Base-by-base conservation (phyloP, 2,888 invertebrate species). In the Oscheius sp. region DNA sequence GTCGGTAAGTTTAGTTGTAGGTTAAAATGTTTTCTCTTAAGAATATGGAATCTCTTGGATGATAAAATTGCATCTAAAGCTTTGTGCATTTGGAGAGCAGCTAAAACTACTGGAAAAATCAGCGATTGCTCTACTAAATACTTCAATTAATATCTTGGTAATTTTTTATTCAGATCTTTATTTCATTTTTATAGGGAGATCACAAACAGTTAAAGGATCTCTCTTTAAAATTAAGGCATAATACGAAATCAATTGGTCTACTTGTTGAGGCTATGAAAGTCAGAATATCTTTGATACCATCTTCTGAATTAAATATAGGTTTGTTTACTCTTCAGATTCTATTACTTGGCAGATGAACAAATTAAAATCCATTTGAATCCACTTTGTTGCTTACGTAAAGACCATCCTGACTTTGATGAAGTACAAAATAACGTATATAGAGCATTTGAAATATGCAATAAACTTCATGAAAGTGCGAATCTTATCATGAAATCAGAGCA, bases 1-100 rank as follows among this genome's bases (percentile, higher is more conserved):
- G 70, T 79, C 23, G 77, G 77, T 71, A 23, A n/a, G 31, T 46
- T 58, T 46, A n/a, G 33, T 27, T n/a, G 20, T 23, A 25, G 42
- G 8, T 31, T 23, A 34, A n/a, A 33, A n/a, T 17, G 6, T 29
- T 20, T 46, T 37, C 17, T 34, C 58, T 70, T 39, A 71, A 71
- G 80, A 80, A 37, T 79, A 73, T 53, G 80, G 80, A 46, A 72
- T 77, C 70, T 39, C 57, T 0, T 76, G 71, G 65, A 69, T 73
- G 57, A 12, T 78, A 8, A 69, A 71, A 25, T 20, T 48, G 15
- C 61, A 69, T 6, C 33, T 3, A 2, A 20, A 42, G 17, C 31
- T 58, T 34, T 17, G 31, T 45, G n/a, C 27, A 45, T 27, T 27
- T 17, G 15, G 25, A n/a, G 20, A 8, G 10, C 17, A 29, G 31